Conservation (phyloP, 2,797 vertebrate species). For the Aeoliscus strigatus region DNA sequence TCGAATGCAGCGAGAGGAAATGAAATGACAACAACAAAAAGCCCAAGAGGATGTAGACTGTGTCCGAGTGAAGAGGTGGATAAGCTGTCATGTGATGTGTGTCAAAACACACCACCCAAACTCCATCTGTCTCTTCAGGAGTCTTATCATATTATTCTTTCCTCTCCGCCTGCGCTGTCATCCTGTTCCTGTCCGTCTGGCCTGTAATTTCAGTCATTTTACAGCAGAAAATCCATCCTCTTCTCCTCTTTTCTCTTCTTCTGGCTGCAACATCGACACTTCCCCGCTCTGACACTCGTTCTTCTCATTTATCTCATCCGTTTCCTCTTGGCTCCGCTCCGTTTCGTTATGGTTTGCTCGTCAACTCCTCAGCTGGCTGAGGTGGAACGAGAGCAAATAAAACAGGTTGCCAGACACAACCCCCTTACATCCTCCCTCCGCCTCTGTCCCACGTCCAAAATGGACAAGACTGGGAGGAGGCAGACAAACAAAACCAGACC, state of each 20-base stretch:
- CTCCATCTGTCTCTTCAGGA: constrained; percentile 39
- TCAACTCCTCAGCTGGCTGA: constrained; percentile 9
- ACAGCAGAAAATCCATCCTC: neutral
- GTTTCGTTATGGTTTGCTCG: constrained; percentile 24
- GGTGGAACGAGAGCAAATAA: constrained; percentile 22
- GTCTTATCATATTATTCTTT: constrained; percentile 13
- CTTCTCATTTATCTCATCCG: constrained; percentile 12
- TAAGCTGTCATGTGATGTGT: too few species aligned
- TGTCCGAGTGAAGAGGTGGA: too few species aligned
- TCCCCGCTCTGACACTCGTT: neutral
- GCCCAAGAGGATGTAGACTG: too few species aligned
- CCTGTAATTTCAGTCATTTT: too few species aligned
- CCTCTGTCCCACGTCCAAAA: constrained; percentile 17
- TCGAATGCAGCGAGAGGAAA: too few species aligned
- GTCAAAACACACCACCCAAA: constrained; percentile 4
- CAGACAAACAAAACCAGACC: constrained; percentile 17
- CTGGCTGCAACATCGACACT: constrained; percentile 6
- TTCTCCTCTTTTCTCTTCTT: constrained; percentile 12
- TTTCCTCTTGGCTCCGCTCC: constrained; percentile 23
- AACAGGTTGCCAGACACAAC: constrained; percentile 33
- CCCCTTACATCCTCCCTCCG: constrained; percentile 11
- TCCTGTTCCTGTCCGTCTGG: constrained; percentile 8
- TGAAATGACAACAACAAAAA: too few species aligned
- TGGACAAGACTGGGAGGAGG: constrained; percentile 19
- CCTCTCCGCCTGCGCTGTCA: neutral